Evolutionary conservation across 2,888 invertebrate genomes (phyloP).

Genomic region (Synanthedon andrenaeformis): DNA sequence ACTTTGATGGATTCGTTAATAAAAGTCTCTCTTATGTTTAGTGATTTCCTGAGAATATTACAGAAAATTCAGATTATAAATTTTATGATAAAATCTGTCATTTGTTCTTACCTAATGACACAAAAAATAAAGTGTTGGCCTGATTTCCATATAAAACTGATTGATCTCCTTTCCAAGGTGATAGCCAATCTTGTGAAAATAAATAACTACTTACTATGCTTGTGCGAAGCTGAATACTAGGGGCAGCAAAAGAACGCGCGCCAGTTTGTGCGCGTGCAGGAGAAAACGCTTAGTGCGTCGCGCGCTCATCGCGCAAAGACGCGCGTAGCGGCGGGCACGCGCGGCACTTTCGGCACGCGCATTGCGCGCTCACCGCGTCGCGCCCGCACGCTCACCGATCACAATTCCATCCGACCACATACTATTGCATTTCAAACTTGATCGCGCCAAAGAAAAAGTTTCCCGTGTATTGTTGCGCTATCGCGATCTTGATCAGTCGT

Average conservation of each 20-base stretch:
- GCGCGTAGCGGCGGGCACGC: conserved; percentile 40
- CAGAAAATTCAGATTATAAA: too few species aligned
- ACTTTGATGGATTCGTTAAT: too few species aligned
- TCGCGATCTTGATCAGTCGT: conserved; percentile 28
- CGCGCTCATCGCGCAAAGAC: conserved; percentile 59
- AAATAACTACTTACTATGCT: conserved; percentile 42
- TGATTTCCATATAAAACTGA: too few species aligned
- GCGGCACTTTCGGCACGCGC: conserved; percentile 46
- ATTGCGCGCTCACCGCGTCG: conserved; percentile 31
- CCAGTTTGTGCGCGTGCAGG: conserved; percentile 20
- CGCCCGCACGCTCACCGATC: conserved; percentile 11
- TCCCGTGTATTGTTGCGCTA: conserved; percentile 10
- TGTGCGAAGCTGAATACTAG: conserved; percentile 30
- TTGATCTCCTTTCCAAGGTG: too few species aligned
- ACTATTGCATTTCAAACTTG: neutral
- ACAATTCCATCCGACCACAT: conserved; percentile 4
- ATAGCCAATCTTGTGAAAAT: too few species aligned
- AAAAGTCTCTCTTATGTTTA: too few species aligned
- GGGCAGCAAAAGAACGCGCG: conserved; percentile 27
- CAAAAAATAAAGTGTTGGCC: too few species aligned
- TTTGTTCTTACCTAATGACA: too few species aligned
- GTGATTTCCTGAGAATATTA: too few species aligned
- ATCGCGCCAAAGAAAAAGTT: conserved; percentile 2
- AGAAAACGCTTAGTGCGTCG: conserved; percentile 35
- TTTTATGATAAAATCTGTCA: too few species aligned